Conservation (phyloP, 2,113 vertebrate species). For the Ciconia stormi region DNA sequence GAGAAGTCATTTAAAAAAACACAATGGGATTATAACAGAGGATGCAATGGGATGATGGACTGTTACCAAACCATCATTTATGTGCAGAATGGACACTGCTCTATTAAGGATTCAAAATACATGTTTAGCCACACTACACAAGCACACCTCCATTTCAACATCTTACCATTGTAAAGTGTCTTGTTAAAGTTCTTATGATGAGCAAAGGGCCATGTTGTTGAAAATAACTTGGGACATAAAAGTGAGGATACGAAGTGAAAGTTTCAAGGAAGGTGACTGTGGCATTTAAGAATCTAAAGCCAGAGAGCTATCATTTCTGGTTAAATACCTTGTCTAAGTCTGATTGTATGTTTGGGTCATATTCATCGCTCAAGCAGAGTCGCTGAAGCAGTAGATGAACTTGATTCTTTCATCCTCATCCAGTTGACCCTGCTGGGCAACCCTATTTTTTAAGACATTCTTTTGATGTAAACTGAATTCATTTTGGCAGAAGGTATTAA, state of each 20-base stretch:
- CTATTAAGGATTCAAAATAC: not conserved
- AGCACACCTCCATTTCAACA: not conserved
- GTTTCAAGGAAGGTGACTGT: not conserved
- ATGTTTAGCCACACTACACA: not conserved
- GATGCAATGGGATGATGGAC: not conserved
- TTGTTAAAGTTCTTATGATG: not conserved
- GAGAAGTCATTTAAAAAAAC: not conserved
- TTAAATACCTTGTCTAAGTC: not conserved
- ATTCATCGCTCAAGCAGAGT: not conserved
- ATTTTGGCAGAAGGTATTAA: not conserved
- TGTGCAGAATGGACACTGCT: not conserved
- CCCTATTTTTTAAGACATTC: not conserved
- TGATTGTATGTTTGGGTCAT: not conserved
- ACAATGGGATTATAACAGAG: not conserved
- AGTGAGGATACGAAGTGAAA: not conserved
- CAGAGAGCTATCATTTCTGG: not conserved
- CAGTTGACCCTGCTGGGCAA: not conserved
- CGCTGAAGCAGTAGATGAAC: not conserved
- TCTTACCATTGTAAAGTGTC: not conserved
- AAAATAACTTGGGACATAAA: not conserved
- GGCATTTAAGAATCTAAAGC: not conserved
- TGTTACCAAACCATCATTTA: not conserved
- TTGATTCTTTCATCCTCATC: not conserved
- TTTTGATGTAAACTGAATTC: not conserved
- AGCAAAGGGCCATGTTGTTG: not conserved